Evolutionary conservation across 2,888 invertebrate genomes (phyloP).

Genomic region (Cheilosia impressa): DNA sequence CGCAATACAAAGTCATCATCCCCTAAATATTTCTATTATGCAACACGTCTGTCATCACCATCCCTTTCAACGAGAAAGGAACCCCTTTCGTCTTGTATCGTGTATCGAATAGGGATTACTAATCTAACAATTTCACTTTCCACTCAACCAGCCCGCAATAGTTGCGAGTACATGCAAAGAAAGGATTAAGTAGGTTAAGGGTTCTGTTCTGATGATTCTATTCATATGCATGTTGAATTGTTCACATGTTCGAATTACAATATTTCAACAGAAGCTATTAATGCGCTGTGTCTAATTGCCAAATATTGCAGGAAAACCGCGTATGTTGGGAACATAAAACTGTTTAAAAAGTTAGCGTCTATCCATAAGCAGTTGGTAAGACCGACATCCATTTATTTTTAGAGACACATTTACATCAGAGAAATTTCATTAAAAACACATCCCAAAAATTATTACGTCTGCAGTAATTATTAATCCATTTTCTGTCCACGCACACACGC

Average conservation of each 20-base stretch:
- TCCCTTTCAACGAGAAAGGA: slow-evolving; percentile 21
- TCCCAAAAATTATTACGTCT: too few species aligned
- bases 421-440: too few species aligned
- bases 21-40: slow-evolving; percentile 6
- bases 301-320: slow-evolving; percentile 10
- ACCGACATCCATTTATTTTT: too few species aligned
- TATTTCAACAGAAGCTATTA: not conserved
- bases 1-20: slow-evolving; percentile 22
- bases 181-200: slow-evolving; percentile 38
- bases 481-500: too few species aligned
- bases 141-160: not conserved
- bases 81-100: slow-evolving; percentile 8
- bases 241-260: slow-evolving; percentile 1
- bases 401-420: too few species aligned
- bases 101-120: slow-evolving; percentile 26
- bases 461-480: too few species aligned
- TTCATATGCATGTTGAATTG: not conserved
- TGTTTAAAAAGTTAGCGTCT: too few species aligned
- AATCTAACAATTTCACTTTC: slow-evolving; percentile 36
- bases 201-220: slow-evolving; percentile 9
- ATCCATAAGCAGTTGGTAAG: too few species aligned
- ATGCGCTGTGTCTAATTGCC: slow-evolving; percentile 33
- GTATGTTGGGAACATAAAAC: too few species aligned
- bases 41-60: slow-evolving; percentile 40
- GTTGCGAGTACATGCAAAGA: slow-evolving; percentile 3